Evolutionary conservation across 2,888 invertebrate genomes (phyloP).

Genomic region (Meloe dianella): DNA sequence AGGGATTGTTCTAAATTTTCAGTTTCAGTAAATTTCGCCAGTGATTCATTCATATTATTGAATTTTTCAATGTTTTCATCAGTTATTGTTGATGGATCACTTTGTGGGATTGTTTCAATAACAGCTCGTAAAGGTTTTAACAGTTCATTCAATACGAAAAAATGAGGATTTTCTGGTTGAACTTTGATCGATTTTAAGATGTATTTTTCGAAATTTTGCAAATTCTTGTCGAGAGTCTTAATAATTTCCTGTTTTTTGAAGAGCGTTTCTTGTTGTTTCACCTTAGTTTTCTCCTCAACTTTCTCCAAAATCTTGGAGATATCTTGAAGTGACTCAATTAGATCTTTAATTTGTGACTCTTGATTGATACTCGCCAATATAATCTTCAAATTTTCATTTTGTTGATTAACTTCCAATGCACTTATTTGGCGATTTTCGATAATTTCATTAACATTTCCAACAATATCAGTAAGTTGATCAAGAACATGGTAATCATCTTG

Average conservation of each 20-base stretch:
- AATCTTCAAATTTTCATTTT: constrained; percentile 40
- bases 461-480: constrained; percentile 34
- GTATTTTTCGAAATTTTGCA: constrained; percentile 39
- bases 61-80: constrained; percentile 42
- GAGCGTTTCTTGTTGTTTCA: constrained; percentile 34
- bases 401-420: constrained; percentile 23
- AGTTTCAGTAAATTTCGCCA: constrained; percentile 40
- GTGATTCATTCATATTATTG: constrained; percentile 42
- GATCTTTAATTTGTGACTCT: constrained; percentile 55
- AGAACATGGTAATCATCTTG: constrained; percentile 48
- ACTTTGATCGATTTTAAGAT: constrained; percentile 36
- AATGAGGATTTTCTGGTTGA: constrained; percentile 34
- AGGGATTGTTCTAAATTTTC: constrained; percentile 43
- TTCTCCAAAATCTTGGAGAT: constrained; percentile 50
- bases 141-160: constrained; percentile 45
- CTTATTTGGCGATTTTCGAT: constrained; percentile 22
- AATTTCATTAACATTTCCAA: constrained; percentile 12
- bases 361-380: constrained; percentile 53
- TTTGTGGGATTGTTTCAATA: constrained; percentile 35
- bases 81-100: constrained; percentile 31
- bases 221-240: constrained; percentile 26
- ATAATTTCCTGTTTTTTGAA: constrained; percentile 26
- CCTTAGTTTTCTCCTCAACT: constrained; percentile 41
- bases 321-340: constrained; percentile 57
- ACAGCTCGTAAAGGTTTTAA: constrained; percentile 49